Base-by-base conservation (phyloP, 2,888 invertebrate genomes). In the Aradus depressus region DNA sequence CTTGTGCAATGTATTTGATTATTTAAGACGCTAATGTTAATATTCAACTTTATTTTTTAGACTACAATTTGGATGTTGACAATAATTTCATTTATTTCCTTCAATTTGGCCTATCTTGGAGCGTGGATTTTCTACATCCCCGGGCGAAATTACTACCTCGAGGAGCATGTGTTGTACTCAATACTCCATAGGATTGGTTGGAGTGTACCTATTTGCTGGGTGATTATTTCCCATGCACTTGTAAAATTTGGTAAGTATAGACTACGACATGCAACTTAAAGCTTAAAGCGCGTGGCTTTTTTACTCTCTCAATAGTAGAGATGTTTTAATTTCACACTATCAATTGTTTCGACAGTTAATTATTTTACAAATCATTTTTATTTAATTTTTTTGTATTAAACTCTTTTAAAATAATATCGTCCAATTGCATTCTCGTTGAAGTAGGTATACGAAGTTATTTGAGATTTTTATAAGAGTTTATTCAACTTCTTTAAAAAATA, bases 101-200 rank as follows among this genome's bases (percentile, higher is more conserved):
- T 38, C 51, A 49, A 39, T 32, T 54, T 52, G 8, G 55, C 52
- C 26, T 50, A 64, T 14, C 62, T 65, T 44, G 56, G 60, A 2
- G 63, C 63, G 3, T 65, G 61, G 53, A 50, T 63, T n/a, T 67
- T 67, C 49, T 67, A 66, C 50, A 47, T 61, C 6, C 60, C 63
- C 0, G 61, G 58, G 5, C 52, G 60, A 51, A 58, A 39, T 47
- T 64, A 60, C 57, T 60, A 57, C 51, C 60, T 60, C 18, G 14
- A 62, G 8, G 55, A 61, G 22, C 61, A 66, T 2, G 64, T 66
- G 2, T 34, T 64, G 5, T 67, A 67, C 57, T 64, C 63, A 5
- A 60, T 64, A 1, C 48, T 66, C 34, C 64, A 66, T 44, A 65
- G 65, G 48, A 59, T 64, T 18, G 58, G 61, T 2, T 67, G 65